phyloP scores from a whole-genome alignment of 2,113 vertebrate genomes.

The Anarrhichthys ocellatus region DNA sequence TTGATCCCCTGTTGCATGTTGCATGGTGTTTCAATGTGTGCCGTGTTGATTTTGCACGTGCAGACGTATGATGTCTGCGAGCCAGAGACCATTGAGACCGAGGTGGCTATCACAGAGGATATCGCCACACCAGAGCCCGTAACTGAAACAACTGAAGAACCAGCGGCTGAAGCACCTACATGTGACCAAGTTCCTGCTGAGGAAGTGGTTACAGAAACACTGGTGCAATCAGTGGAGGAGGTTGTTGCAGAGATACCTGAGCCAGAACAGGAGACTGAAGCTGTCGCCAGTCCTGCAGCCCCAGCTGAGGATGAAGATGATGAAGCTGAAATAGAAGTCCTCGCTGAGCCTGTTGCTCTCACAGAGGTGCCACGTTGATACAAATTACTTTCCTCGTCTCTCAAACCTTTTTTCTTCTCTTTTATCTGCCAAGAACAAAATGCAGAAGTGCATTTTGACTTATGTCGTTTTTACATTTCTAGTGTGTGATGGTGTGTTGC shows the following conservation, averaged over 20 bases:
- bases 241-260: slow-evolving; percentile 6
- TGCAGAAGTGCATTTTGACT: not conserved
- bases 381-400: not conserved
- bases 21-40: slow-evolving; percentile 34
- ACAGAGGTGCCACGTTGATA: slow-evolving; percentile 53
- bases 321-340: slow-evolving; percentile 38
- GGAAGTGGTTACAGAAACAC: slow-evolving; percentile 12
- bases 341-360: slow-evolving; percentile 28
- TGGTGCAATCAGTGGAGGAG: slow-evolving; percentile 24
- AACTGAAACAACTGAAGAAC: slow-evolving; percentile 11
- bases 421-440: not conserved
- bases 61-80: slow-evolving; percentile 56
- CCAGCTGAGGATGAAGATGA: not conserved
- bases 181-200: slow-evolving; percentile 10
- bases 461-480: not conserved
- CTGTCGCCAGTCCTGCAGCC: not conserved
- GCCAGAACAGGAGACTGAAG: slow-evolving; percentile 23
- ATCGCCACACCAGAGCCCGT: not conserved
- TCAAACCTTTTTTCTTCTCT: not conserved
- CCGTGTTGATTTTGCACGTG: slow-evolving; percentile 41
- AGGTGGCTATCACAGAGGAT: slow-evolving; percentile 37
- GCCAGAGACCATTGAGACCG: not conserved
- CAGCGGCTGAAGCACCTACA: not conserved
- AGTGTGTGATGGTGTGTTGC: not conserved
- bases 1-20: slow-evolving; percentile 6